Conservation (phyloP, 2,113 vertebrate species). For the Bombycilla garrulus region DNA sequence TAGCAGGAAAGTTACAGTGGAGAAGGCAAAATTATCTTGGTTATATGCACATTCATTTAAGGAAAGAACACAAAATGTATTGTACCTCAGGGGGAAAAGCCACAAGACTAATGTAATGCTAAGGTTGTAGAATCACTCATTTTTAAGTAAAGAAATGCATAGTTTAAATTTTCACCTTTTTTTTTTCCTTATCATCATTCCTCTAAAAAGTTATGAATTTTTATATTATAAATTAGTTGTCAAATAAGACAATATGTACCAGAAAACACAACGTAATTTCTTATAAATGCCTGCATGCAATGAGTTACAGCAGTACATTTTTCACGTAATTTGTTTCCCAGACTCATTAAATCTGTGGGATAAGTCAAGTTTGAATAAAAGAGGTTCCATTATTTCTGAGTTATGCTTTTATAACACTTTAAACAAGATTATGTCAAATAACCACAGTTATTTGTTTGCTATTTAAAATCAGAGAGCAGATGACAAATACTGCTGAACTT, state of each 20-base stretch:
- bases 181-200: not conserved
- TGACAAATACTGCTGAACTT: not conserved
- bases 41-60: constrained; percentile 47
- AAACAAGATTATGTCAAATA: constrained; percentile 23
- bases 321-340: constrained; percentile 22
- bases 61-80: constrained; percentile 29
- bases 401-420: constrained; percentile 37
- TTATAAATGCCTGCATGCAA: constrained; percentile 1
- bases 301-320: constrained; percentile 16
- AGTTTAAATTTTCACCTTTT: not conserved
- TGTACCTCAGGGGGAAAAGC: constrained; percentile 1
- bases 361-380: constrained; percentile 35
- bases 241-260: constrained; percentile 2
- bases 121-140: not conserved
- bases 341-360: constrained; percentile 17
- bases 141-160: constrained; percentile 15
- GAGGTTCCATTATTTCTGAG: constrained; percentile 5
- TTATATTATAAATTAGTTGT: constrained; percentile 37
- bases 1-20: not conserved
- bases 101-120: not conserved
- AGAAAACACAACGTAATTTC: constrained; percentile 37
- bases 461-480: not conserved
- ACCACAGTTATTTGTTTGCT: not conserved
- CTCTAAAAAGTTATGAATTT: constrained; percentile 11
- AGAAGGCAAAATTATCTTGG: constrained; percentile 32